Evolutionary conservation across 2,797 vertebrate genomes (phyloP), one percentile per base, ranked within the genome.

Genomic region (Chaenodraco wilsoni): DNA sequence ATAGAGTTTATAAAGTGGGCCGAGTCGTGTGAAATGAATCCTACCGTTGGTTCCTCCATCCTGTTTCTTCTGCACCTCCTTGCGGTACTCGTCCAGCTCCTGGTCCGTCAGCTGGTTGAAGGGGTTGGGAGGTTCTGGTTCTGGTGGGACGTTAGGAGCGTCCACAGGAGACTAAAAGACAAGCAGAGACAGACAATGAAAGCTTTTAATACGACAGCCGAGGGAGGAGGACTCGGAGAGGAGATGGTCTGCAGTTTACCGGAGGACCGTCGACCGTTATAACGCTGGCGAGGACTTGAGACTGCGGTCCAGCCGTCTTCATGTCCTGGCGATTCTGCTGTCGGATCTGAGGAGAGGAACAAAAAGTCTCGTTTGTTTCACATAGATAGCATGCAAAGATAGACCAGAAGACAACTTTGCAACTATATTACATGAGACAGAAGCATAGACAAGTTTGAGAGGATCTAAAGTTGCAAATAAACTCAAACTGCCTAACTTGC

Each of bases 251-350:
- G 33, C 16, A 19, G 58, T 69, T 81, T 95, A 98, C 97, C 91
- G 96, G 96, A 83, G 95, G 94, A 60, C 95, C 95, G 85, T 96
- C 94, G 41, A 96, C 97, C 0, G 96, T 95, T 12, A 98, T 97
- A 71, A 98, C 97, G 0, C 96, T 92, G 46, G 97, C 97, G 46
- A 99, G 94, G 33, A 99, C 93, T 88, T 98, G 97, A 0, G 98
- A 99, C 90, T 98, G 98, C 0, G 98, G 98, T 4, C 98, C 98
- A 0, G 98, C 98, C 0, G 97, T 99, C 85, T 99, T 99, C 93
- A 97, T 96, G 0, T 99, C 98, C 87, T 99, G 97, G 4, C 97
- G 96, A 84, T 99, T 99, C 83, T 98, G 97, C 83, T 98, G 96
- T 63, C 98, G 95, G 74, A 99, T 99, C 98, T 99, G 87, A 15